Conservation (phyloP, 2,797 vertebrate species). For the Fundulus diaphanus region DNA sequence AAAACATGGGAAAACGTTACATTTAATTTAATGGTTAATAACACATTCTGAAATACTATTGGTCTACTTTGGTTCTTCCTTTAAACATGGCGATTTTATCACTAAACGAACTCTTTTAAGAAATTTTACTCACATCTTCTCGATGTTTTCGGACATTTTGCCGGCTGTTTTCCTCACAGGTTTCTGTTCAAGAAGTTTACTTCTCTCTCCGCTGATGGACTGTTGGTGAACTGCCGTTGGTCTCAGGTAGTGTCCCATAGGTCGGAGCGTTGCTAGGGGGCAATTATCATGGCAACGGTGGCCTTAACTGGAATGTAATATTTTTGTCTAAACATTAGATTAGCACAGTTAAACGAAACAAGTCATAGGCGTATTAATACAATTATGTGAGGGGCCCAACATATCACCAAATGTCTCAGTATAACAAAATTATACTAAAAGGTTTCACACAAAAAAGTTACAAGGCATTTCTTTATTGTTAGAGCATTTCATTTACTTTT, state of each 20-base stretch:
- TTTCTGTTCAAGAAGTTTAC: no score
- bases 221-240: neutral
- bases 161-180: neutral
- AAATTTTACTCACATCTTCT: constrained; percentile 40
- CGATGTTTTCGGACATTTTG: constrained; percentile 25
- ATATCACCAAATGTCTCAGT: neutral
- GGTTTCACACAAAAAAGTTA: neutral
- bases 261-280: neutral
- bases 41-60: neutral
- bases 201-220: neutral
- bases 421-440: neutral
- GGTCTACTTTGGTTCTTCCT: neutral
- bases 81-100: neutral
- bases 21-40: neutral
- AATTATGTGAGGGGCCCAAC: neutral
- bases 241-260: neutral
- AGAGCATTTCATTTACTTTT: neutral
- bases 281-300: neutral
- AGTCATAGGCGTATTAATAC: neutral
- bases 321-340: neutral
- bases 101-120: neutral
- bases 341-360: neutral
- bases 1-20: neutral
- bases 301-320: neutral
- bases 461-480: neutral